Conservation (phyloP, 2,113 vertebrate species). For the Vombatus ursinus region DNA sequence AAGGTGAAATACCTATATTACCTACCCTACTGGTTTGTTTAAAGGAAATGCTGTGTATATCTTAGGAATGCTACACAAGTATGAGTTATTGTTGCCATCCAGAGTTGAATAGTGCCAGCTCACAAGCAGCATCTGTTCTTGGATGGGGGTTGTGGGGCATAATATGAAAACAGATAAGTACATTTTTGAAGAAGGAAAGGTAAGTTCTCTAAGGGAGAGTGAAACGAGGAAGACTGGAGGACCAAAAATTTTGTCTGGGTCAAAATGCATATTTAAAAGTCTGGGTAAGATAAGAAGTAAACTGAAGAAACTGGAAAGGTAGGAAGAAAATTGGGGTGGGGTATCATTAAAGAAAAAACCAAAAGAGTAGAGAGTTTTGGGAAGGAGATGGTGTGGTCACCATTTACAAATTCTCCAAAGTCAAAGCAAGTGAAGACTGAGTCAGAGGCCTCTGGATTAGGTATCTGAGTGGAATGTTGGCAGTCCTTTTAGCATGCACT, state of each 20-base stretch:
- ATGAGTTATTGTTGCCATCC: neutral
- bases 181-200: neutral
- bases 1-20: neutral
- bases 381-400: neutral
- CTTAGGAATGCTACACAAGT: neutral
- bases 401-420: neutral
- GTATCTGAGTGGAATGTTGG: neutral
- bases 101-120: neutral
- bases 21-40: neutral
- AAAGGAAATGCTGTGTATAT: neutral
- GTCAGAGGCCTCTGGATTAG: neutral
- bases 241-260: neutral
- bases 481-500: neutral
- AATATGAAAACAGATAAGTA: neutral
- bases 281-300: neutral
- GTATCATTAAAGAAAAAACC: neutral
- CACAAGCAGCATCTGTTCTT: neutral
- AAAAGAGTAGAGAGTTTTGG: neutral
- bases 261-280: neutral
- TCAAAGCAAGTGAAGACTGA: neutral
- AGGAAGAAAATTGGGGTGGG: neutral
- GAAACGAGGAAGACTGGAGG: neutral
- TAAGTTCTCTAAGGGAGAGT: neutral
- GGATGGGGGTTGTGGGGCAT: neutral
- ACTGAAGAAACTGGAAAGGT: neutral